These are phyloP conservation scores for Uropetala carovei DNA, from an alignment of 2,888 invertebrate species.

Conservation along the genomic window DNA sequence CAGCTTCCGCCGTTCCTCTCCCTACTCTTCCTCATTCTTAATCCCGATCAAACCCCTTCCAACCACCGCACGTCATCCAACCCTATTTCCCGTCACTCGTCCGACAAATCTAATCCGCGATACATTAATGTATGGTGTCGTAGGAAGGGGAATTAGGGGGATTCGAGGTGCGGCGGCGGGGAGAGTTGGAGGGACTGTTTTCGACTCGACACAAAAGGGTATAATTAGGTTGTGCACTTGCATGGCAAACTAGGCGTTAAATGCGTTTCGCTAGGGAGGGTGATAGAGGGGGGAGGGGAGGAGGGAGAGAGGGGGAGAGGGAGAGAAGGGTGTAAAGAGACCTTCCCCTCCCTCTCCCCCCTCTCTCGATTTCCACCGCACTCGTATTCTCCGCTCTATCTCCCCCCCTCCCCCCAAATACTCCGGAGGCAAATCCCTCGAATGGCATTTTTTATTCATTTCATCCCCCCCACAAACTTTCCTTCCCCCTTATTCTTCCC, in stretches of 20 bases:
- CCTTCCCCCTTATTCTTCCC: not conserved
- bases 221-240: constrained; percentile 62
- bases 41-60: not conserved
- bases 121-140: not conserved
- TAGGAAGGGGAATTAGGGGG: no score
- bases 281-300: not conserved
- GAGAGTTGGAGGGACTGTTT: not conserved
- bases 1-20: not conserved
- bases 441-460: not conserved
- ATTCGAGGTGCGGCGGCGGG: no score
- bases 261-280: not conserved
- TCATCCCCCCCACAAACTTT: not conserved
- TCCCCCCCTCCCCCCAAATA: not conserved
- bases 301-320: not conserved
- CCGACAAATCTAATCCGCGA: constrained; percentile 7
- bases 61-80: not conserved
- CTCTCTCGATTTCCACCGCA: not conserved
- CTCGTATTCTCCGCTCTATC: not conserved
- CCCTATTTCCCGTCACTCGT: not conserved
- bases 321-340: not conserved
- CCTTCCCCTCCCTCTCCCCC: not conserved
- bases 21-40: not conserved
- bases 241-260: constrained; percentile 21
- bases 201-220: constrained; percentile 48
- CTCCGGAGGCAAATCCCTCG: not conserved